Base-by-base conservation (phyloP, 2,797 vertebrate genomes). In the Pachyuromys duprasi region DNA sequence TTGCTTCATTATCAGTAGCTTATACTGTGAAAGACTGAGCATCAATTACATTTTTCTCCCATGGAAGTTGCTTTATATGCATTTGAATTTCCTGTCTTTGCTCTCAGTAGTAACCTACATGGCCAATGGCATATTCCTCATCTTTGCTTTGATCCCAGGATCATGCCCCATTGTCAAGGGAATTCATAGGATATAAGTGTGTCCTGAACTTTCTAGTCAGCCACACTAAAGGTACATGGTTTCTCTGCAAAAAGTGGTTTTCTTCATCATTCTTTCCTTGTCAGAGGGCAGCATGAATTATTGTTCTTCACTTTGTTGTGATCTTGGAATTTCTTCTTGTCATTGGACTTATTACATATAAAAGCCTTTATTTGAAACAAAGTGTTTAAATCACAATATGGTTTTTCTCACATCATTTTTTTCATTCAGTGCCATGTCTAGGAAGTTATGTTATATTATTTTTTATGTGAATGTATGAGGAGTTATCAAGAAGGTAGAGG, bases 321-420 rank as follows among this genome's bases (percentile, higher is more conserved):
- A 97, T 96, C 97, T 97, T 97, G 84, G 45, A 82, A 90, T 97
- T 87, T 96, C 57, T 96, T 89, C 86, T 98, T 88, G 96, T 97
- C 86, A 8, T 8, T 70, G 95, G 76, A 96, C 89, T 98, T 96
- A 97, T 94, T 82, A 78, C 89, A 91, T 82, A 78, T 88, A 91
- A 97, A 97, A 91, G 91, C 39, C 95, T 97, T 97, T 90, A 95
- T 97, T 97, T 55, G 94, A 98, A 98, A 86, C 98, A 98, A 97
- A 97, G 36, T 95, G 26, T 94, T 97, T 90, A 78, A 95, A 94
- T 97, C 83, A 80, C 69, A 91, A 49, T 36, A 86, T 67, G 90
- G 81, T 95, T 83, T 97, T 78, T 97, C 60, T 80, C 96, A 95
- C 97, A 94, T 95, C 14, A 0, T 98, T 98, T 97, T 96, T 95